phyloP scores from a whole-genome alignment of 2,113 vertebrate genomes.

The Protobothrops mucrosquamatus region DNA sequence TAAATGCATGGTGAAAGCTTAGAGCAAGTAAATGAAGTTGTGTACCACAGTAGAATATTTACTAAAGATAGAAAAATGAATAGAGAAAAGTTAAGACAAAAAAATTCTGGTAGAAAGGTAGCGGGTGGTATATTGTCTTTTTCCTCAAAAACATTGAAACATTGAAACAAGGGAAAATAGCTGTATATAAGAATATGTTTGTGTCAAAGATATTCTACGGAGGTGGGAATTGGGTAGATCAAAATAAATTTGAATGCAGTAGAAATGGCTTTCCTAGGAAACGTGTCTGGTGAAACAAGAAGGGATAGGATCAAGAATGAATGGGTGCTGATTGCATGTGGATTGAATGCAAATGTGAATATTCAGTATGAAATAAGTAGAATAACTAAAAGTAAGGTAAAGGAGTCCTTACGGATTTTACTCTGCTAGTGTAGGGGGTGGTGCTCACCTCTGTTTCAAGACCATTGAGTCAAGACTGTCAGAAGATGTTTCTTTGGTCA shows the following conservation, averaged over 20 bases:
- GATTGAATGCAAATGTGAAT: neutral
- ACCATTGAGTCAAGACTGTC: neutral
- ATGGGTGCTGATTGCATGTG: neutral
- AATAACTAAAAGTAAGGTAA: neutral
- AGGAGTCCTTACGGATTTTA: neutral
- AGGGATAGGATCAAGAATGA: neutral
- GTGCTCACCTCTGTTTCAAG: neutral
- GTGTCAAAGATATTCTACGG: neutral
- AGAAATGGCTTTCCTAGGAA: neutral
- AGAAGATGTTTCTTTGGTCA: neutral
- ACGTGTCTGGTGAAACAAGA: neutral
- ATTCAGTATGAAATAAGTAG: neutral
- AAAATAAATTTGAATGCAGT: neutral
- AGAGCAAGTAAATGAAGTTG: neutral
- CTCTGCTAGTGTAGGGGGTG: neutral
- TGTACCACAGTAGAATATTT: neutral
- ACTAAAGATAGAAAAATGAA: neutral
- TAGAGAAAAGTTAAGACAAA: neutral
- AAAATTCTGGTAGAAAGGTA: neutral
- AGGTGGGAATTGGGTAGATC: neutral
- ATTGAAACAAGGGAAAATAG: neutral
- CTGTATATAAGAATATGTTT: neutral
- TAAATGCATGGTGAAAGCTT: neutral
- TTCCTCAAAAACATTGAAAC: no score
- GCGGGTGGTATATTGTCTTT: neutral